phyloP scores from a whole-genome alignment of 2,113 vertebrate species.

The Vicugna pacos region DNA sequence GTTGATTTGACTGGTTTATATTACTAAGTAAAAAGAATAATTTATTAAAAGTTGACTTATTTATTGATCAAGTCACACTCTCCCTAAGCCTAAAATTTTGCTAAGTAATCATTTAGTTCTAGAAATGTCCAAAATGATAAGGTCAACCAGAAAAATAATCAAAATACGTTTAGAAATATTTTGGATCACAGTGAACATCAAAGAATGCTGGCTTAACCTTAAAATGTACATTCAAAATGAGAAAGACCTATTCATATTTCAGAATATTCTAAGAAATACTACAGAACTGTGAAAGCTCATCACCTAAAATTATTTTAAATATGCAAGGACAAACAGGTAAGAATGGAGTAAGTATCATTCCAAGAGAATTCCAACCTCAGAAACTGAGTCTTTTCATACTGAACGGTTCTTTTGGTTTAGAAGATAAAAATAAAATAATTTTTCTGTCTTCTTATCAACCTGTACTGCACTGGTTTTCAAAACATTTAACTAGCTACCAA shows the following conservation, averaged over 20 bases:
- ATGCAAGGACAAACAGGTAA: not conserved
- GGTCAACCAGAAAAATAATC: not conserved
- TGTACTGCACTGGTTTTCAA: not conserved
- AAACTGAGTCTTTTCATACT: not conserved
- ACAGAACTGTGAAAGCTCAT: not conserved
- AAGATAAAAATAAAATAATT: slow-evolving; percentile 46
- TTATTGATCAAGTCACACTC: slow-evolving; percentile 6
- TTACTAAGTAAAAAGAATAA: slow-evolving; percentile 7
- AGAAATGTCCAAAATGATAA: slow-evolving; percentile 7
- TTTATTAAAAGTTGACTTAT: slow-evolving; percentile 25
- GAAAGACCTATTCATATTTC: not conserved
- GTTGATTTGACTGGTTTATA: not conserved
- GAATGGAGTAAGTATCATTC: not conserved
- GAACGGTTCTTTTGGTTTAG: slow-evolving; percentile 9
- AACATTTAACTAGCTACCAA: slow-evolving; percentile 16
- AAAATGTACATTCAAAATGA: slow-evolving; percentile 32
- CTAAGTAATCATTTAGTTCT: not conserved
- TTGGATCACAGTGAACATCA: not conserved
- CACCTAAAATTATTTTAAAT: slow-evolving; percentile 47
- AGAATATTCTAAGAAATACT: slow-evolving; percentile 38
- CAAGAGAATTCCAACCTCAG: slow-evolving; percentile 20
- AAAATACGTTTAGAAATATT: slow-evolving; percentile 42
- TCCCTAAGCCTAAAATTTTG: slow-evolving; percentile 16
- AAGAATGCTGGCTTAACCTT: slow-evolving; percentile 13
- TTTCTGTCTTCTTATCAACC: not conserved